Base-by-base conservation (phyloP, 2,113 vertebrate species). In the Diphyllodes magnificus region DNA sequence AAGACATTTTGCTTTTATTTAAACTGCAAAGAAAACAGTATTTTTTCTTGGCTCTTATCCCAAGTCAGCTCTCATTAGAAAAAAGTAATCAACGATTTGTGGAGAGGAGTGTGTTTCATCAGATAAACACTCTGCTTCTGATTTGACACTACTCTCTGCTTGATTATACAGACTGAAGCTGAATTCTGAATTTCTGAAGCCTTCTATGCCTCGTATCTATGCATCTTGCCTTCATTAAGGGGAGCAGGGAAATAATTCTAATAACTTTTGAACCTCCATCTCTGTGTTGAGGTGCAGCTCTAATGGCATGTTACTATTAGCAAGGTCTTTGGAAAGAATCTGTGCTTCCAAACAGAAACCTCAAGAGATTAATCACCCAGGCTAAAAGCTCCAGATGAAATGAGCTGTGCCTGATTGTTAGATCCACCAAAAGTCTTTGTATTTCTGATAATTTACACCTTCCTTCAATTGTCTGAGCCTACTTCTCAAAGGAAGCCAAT, bases 381-480 rank as follows among this genome's bases (percentile, higher is more conserved):
- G n/a, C 50, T 95, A 91, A 93, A 92, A 93, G 76, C 45, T 37
- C 64, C 57, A 87, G 63, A 91, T 90, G 11, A 96, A 93, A 59
- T 66, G 47, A 79, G 57, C 57, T 73, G 8, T 42, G 75, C 35
- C 53, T 79, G 39, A 35, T 49, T 85, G 30, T 85, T 66, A 89
- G 73, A 88, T 77, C 66, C 90, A 53, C 44, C 83, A 61, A 85
- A 85, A 88, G 61, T 15, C 73, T 92, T 90, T 80, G 57, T 87
- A 27, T 88, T 91, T 84, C 63, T 92, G 65, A 65, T 39, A 33
- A 94, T 85, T 95, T 73, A 59, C 42, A 85, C 63, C 50, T 87
- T 85, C 64, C 33, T 88, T 66, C 85, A 85, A 75, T 78, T 2
- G 0, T 30, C 63, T 93, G 76, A 87, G 59, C 23, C 24, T 83